phyloP scores from a whole-genome alignment of 1,140 invertebrate genomes.

The Augochlora pura region DNA sequence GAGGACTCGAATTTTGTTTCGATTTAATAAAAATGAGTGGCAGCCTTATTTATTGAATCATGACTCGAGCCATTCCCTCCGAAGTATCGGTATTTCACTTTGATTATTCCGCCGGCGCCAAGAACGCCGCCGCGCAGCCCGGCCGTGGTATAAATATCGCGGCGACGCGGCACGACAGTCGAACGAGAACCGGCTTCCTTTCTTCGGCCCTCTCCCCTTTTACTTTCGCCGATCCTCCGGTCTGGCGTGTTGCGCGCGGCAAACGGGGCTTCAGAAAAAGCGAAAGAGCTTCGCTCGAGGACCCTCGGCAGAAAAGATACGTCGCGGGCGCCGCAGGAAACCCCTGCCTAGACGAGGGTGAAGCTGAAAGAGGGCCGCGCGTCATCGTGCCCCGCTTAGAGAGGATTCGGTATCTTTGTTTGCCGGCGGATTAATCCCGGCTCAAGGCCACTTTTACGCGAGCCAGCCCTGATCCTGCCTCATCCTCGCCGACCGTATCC shows the following conservation, averaged over 20 bases:
- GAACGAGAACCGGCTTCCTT: background rate
- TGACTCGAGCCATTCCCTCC: slow-evolving; percentile 13
- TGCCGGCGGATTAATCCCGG: slow-evolving; percentile 50
- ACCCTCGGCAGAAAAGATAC: slow-evolving; percentile 47
- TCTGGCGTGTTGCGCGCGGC: background rate
- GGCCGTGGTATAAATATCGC: slow-evolving; percentile 29
- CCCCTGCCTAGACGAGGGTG: slow-evolving; percentile 15
- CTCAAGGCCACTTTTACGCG: slow-evolving; percentile 38
- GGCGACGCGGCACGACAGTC: background rate
- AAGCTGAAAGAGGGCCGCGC: slow-evolving; percentile 23
- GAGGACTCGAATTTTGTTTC: too few relatives aligned
- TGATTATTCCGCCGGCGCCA: slow-evolving; percentile 33
- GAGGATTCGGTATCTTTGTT: slow-evolving; percentile 60
- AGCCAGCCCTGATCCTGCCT: slow-evolving; percentile 26
- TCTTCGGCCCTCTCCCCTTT: too few relatives aligned
- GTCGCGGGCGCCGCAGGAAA: slow-evolving; percentile 5
- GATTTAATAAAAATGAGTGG: too few relatives aligned
- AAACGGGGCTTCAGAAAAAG: slow-evolving; percentile 25
- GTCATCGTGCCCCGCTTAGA: slow-evolving; percentile 47
- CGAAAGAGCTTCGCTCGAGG: slow-evolving; percentile 28
- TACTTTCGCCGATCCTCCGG: too few relatives aligned
- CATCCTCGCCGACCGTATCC: background rate
- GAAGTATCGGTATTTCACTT: slow-evolving; percentile 22
- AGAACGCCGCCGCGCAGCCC: background rate
- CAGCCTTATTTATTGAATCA: too few relatives aligned